phyloP scores from a whole-genome alignment of 2,797 vertebrate species.

The Sebastes goodei region DNA sequence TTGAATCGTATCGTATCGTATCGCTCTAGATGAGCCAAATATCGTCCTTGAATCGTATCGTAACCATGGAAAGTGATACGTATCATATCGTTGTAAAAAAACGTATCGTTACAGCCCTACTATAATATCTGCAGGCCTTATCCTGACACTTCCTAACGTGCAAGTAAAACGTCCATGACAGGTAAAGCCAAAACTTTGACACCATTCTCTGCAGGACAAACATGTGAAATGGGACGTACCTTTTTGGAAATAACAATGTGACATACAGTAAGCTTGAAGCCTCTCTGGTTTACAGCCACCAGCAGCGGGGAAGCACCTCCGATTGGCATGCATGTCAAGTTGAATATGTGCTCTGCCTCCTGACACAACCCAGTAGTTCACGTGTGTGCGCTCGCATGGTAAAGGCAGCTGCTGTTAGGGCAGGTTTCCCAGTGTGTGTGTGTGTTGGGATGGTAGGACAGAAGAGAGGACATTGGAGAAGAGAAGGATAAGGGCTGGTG shows the following conservation, averaged over 20 bases:
- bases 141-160: not conserved
- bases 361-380: slow-evolving; percentile 21
- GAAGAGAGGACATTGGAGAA: slow-evolving; percentile 20
- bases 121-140: slow-evolving; percentile 17
- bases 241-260: slow-evolving; percentile 4
- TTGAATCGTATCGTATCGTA: no score
- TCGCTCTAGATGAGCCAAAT: no score
- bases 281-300: slow-evolving; percentile 30
- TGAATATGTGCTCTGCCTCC: slow-evolving; percentile 45
- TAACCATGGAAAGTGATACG: no score
- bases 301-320: slow-evolving; percentile 8
- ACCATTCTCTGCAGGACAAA: not conserved
- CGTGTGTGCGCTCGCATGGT: not conserved
- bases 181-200: slow-evolving; percentile 4
- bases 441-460: slow-evolving; percentile 8
- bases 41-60: no score
- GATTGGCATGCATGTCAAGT: slow-evolving; percentile 47
- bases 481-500: slow-evolving; percentile 28
- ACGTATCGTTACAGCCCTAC: no score
- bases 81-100: no score
- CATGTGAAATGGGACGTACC: not conserved
- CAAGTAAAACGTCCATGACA: slow-evolving; percentile 11
- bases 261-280: not conserved
- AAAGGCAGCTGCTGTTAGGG: slow-evolving; percentile 4
- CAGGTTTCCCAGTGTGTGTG: not conserved